Conservation (phyloP, 2,888 invertebrate species). For the Stenchaetothrips biformis region DNA sequence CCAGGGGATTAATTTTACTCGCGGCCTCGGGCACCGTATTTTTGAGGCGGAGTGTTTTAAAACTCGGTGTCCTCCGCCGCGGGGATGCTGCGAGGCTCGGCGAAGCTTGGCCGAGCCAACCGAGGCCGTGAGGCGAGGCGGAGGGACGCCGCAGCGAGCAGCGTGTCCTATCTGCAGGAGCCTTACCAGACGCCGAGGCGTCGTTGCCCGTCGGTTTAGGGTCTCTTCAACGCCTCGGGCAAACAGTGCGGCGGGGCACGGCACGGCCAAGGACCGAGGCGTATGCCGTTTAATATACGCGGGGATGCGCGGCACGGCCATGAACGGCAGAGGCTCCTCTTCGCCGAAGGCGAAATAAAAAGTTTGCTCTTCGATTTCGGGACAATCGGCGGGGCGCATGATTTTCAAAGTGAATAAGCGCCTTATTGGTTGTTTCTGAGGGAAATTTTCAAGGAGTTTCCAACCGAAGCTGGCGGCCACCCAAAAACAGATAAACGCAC, state of each 20-base stretch:
- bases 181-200: conserved; percentile 21
- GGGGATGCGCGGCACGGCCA: too few species aligned
- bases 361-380: too few species aligned
- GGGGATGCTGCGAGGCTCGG: background rate
- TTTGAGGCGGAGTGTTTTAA: background rate
- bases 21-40: background rate
- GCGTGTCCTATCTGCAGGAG: conserved; percentile 22
- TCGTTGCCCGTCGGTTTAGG: conserved; percentile 17
- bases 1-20: background rate
- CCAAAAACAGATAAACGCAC: too few species aligned
- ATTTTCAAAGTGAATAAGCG: too few species aligned
- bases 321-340: too few species aligned
- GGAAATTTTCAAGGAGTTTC: too few species aligned
- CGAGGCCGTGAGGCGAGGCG: background rate
- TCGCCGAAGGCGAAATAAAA: too few species aligned
- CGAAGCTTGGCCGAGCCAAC: background rate
- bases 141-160: background rate
- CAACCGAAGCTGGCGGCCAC: too few species aligned
- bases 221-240: conserved; percentile 19
- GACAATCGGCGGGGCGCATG: too few species aligned
- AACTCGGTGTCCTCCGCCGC: background rate
- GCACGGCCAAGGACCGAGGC: too few species aligned
- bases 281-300: too few species aligned
- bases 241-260: background rate
- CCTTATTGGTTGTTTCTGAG: too few species aligned